Conservation (phyloP, 2,888 invertebrate genomes). For the Chloromyia formosa region DNA sequence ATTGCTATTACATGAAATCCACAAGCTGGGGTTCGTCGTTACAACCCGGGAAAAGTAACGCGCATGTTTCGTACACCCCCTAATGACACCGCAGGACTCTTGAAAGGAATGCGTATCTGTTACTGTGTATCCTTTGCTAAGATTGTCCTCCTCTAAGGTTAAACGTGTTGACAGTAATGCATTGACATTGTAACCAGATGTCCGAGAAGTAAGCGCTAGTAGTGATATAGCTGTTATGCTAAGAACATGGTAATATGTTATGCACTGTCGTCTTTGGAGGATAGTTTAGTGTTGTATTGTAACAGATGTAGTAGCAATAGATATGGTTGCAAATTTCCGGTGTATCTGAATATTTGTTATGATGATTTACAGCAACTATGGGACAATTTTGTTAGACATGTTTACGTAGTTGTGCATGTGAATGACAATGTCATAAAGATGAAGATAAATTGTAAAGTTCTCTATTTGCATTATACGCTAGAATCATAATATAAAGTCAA, state of each 20-base stretch:
- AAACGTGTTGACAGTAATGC: constrained; percentile 28
- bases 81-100: not conserved
- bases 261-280: no score
- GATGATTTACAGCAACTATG: not conserved
- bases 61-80: constrained; percentile 22
- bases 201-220: not conserved
- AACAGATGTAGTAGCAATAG: no score
- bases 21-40: constrained; percentile 11
- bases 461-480: no score
- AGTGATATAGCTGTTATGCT: not conserved
- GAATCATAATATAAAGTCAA: no score
- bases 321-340: not conserved
- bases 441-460: no score
- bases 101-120: not conserved
- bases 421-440: no score
- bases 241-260: no score
- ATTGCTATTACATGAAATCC: constrained; percentile 28
- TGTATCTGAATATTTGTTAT: not conserved
- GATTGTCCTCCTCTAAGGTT: not conserved
- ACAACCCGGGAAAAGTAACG: not conserved
- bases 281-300: no score
- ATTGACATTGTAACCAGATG: not conserved
- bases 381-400: not conserved
- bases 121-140: constrained; percentile 5
- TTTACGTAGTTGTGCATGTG: no score